A percentile compares a stretch with the other conserved stretches of the same genome.
These are phyloP conservation scores for Synaphobranchus kaupii DNA, from an alignment of 2,797 vertebrate species.

Conservation along the genomic window DNA sequence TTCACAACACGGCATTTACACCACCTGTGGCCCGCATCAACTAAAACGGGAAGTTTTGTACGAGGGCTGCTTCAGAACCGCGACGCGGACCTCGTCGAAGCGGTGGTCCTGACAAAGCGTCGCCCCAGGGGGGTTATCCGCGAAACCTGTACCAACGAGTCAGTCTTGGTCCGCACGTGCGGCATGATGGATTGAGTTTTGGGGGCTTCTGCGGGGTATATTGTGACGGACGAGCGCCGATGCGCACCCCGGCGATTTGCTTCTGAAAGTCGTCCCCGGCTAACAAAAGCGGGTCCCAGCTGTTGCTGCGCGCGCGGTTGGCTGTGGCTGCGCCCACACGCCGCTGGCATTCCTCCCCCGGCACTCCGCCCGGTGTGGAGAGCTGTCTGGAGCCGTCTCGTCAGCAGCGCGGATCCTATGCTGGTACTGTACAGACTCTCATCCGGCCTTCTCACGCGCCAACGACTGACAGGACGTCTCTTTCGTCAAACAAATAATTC, in stretches of 20 bases:
- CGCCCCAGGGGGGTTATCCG: not conserved
- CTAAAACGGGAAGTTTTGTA: not conserved
- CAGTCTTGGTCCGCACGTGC: not conserved
- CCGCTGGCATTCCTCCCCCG: not conserved
- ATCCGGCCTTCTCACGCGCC: not conserved
- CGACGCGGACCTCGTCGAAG: not conserved
- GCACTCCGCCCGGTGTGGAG: not conserved
- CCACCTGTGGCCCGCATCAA: not conserved
- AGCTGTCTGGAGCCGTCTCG: not conserved
- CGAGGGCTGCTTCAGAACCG: not conserved
- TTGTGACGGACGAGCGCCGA: not conserved
- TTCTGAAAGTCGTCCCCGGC: not conserved
- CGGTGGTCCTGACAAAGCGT: not conserved
- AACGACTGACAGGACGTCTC: not conserved
- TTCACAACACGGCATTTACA: not conserved
- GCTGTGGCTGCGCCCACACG: not conserved
- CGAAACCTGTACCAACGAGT: not conserved
- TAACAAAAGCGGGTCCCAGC: not conserved
- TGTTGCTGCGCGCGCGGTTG: not conserved
- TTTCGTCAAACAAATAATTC: not conserved
- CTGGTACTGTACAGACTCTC: constrained; percentile 20
- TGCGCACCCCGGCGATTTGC: not conserved
- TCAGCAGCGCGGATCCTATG: constrained; percentile 13
- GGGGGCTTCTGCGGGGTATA: not conserved
- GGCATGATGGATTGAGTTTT: not conserved